Conservation (phyloP, 2,113 vertebrate genomes). For the Maccullochella peelii region DNA sequence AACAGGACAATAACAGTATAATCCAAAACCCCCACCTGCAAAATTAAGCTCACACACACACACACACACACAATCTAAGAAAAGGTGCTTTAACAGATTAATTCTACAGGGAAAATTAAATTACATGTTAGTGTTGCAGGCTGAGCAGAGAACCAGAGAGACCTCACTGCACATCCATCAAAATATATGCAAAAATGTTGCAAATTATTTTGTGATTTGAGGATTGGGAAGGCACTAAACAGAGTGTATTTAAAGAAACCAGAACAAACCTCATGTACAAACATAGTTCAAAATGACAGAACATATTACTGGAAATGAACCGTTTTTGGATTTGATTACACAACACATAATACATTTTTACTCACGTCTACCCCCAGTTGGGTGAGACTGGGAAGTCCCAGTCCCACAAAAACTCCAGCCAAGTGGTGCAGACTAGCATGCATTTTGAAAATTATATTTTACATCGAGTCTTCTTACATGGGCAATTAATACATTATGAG, state of each 20-base stretch:
- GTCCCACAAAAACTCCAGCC: neutral
- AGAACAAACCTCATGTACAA: neutral
- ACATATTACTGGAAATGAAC: neutral
- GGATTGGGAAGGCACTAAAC: neutral
- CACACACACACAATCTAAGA: neutral
- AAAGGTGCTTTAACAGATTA: neutral
- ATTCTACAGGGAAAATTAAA: neutral
- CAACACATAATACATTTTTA: neutral
- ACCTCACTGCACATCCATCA: neutral
- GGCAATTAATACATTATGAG: constrained; percentile 7
- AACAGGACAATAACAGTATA: constrained; percentile 46
- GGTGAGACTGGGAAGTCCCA: neutral
- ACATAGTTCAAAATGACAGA: neutral
- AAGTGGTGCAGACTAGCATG: neutral
- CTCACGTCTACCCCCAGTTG: neutral
- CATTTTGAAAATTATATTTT: neutral
- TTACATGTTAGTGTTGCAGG: neutral
- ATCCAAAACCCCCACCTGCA: constrained; percentile 51
- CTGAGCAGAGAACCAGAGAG: neutral
- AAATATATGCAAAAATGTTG: neutral
- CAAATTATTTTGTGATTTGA: neutral
- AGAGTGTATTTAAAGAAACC: neutral
- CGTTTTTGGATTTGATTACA: neutral
- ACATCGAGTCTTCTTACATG: neutral
- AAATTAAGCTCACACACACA: neutral